A percentile compares a stretch with the other conserved stretches of the same genome.
These are phyloP conservation scores for Chaetops frenatus DNA, from an alignment of 2,113 vertebrate species.

Conservation along the genomic window DNA sequence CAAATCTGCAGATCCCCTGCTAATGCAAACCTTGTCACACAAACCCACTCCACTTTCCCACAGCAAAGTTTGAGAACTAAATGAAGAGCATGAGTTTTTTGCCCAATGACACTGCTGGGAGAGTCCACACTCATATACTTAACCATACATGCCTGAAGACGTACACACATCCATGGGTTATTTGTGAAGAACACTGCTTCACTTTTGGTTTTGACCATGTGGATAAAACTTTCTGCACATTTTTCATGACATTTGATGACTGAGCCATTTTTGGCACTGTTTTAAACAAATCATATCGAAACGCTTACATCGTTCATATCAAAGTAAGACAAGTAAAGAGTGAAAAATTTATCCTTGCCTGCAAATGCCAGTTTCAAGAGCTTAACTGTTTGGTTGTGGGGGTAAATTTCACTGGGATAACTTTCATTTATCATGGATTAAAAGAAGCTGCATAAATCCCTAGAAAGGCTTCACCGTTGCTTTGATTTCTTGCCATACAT, in stretches of 20 bases:
- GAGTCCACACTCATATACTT: neutral
- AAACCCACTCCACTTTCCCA: neutral
- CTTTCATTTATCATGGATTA: conserved; percentile 39
- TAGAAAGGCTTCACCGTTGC: neutral
- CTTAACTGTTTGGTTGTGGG: conserved; percentile 3
- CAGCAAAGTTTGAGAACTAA: neutral
- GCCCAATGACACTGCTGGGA: neutral
- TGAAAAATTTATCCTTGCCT: neutral
- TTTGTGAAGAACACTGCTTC: neutral
- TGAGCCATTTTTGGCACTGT: neutral
- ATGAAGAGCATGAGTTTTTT: neutral
- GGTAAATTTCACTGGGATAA: conserved; percentile 7
- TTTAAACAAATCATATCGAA: conserved; percentile 19
- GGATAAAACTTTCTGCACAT: neutral
- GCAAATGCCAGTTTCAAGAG: neutral
- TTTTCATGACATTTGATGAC: neutral
- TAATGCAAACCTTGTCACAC: neutral
- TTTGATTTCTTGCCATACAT: conserved; percentile 39
- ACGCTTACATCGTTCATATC: neutral
- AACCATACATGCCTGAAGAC: fast-evolving
- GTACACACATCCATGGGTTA: neutral
- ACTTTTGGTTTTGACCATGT: neutral
- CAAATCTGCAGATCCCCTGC: neutral
- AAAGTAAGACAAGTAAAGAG: neutral
- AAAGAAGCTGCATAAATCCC: conserved; percentile 20